A percentile compares a stretch with the other conserved stretches of the same genome.
phyloP scores from a whole-genome alignment of 2,888 invertebrate genomes.

The Melinopterus prodromus region DNA sequence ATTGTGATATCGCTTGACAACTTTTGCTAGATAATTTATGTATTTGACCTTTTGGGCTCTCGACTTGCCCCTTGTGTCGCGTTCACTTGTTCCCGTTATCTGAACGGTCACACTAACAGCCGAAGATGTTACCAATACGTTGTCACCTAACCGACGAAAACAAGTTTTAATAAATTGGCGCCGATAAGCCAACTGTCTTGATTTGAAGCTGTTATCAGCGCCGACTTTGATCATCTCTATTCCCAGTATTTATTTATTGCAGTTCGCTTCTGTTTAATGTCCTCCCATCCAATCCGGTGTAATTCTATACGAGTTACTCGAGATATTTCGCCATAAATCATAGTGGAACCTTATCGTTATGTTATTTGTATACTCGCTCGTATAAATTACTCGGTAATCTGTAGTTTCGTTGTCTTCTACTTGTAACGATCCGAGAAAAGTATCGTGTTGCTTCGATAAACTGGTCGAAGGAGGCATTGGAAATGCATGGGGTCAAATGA shows the following conservation, averaged over 20 bases:
- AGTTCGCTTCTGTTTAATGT: background rate
- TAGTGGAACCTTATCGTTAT: background rate
- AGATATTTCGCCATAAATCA: background rate
- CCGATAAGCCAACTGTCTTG: background rate
- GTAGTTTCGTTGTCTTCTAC: background rate
- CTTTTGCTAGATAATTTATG: background rate
- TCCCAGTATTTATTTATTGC: background rate
- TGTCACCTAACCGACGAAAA: background rate
- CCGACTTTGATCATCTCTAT: background rate
- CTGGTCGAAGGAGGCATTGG: background rate
- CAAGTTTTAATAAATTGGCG: slow-evolving; percentile 4
- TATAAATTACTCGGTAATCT: background rate
- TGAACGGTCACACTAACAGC: slow-evolving; percentile 4
- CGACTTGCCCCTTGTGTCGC: background rate
- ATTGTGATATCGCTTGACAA: background rate
- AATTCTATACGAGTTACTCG: background rate
- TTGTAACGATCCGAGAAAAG: background rate
- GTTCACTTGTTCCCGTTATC: background rate
- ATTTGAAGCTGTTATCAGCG: slow-evolving; percentile 4
- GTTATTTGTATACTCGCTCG: background rate
- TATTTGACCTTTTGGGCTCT: background rate
- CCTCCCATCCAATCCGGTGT: background rate
- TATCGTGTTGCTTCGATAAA: background rate
- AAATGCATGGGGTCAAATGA: background rate
- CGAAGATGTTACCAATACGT: background rate